A percentile compares a stretch with the other conserved stretches of the same genome.
Conservation (phyloP, 2,888 invertebrate species). For the Xylocampa areola region DNA sequence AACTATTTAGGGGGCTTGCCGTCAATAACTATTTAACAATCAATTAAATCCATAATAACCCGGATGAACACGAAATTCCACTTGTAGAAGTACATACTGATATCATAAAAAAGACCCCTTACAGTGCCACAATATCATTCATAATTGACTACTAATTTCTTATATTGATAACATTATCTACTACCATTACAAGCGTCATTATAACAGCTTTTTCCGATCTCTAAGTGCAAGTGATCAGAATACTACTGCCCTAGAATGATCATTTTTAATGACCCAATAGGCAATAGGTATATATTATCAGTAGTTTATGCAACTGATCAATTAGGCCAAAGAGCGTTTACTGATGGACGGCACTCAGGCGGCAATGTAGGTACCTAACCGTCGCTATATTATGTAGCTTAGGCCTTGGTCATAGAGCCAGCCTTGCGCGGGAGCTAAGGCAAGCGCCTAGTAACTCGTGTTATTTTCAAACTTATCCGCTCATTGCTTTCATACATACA, state of each 20-base stretch:
- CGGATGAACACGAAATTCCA: not conserved
- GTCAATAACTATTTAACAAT: not conserved
- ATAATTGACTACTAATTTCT: constrained; percentile 8
- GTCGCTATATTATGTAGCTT: too few relatives aligned
- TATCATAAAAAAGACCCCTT: not conserved
- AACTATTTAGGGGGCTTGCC: not conserved
- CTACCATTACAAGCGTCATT: constrained; percentile 7
- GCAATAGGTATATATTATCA: too few relatives aligned
- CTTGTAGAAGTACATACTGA: not conserved
- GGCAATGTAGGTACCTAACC: too few relatives aligned
- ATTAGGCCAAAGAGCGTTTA: too few relatives aligned
- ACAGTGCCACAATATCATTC: constrained; percentile 1
- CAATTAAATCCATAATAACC: not conserved
- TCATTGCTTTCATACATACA: too few relatives aligned
- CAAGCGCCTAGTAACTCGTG: too few relatives aligned
- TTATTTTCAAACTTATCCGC: too few relatives aligned
- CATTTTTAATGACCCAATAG: too few relatives aligned
- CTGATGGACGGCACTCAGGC: too few relatives aligned
- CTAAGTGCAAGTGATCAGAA: not conserved
- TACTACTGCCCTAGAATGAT: too few relatives aligned
- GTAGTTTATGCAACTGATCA: not conserved
- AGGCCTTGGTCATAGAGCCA: too few relatives aligned
- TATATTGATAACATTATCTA: constrained; percentile 37
- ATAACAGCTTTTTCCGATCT: constrained; percentile 13
- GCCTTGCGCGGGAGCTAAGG: too few relatives aligned